Conservation (phyloP, 1,140 invertebrate species). For the Scaptomyza pallida region DNA sequence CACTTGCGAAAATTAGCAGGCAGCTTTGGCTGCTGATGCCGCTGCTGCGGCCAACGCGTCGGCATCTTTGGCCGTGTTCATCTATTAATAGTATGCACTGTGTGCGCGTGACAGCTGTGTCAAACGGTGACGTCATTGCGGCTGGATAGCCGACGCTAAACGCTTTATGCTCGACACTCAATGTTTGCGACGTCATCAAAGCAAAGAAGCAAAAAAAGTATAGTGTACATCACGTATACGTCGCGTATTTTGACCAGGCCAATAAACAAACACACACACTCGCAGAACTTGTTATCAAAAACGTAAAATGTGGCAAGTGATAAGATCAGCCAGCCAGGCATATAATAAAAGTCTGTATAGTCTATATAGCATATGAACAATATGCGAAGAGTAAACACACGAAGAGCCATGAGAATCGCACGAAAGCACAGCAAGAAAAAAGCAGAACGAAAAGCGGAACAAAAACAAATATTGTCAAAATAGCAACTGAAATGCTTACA, state of each 20-base stretch:
- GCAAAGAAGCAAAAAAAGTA: background rate
- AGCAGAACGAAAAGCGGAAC: constrained; percentile 65
- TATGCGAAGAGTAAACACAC: constrained; percentile 46
- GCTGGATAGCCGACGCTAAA: constrained; percentile 41
- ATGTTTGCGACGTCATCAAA: constrained; percentile 55
- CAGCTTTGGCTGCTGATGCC: constrained; percentile 29
- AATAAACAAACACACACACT: constrained; percentile 9
- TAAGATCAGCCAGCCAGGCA: constrained; percentile 19
- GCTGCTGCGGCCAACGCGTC: constrained; percentile 12
- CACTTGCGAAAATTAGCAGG: constrained; percentile 80
- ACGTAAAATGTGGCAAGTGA: constrained; percentile 17
- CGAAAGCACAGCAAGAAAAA: constrained; percentile 73
- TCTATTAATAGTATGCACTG: constrained; percentile 69
- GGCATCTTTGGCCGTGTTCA: constrained; percentile 48
- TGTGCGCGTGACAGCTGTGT: constrained; percentile 77
- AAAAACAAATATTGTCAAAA: constrained; percentile 76
- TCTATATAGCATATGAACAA: constrained; percentile 25
- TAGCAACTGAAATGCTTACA: constrained; percentile 63
- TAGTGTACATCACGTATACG: constrained; percentile 53
- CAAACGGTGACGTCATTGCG: constrained; percentile 67
- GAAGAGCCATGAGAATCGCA: constrained; percentile 75
- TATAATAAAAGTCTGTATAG: background rate
- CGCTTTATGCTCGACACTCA: background rate
- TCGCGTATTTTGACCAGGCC: constrained; percentile 13
- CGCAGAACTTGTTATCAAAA: background rate